phyloP scores from a whole-genome alignment of 1,140 invertebrate genomes.

The Cydia strobilella region DNA sequence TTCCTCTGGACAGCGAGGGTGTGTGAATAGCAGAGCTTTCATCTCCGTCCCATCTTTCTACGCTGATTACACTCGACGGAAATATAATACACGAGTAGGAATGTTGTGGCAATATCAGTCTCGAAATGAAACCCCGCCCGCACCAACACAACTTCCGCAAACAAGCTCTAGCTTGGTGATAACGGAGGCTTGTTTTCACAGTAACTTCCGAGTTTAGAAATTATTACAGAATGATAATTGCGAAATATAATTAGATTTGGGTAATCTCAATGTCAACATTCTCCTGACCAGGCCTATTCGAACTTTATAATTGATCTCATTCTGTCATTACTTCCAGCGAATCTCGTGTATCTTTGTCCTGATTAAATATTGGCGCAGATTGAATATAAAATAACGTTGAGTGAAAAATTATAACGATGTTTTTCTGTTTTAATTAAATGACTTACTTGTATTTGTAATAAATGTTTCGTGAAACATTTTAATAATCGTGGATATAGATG shows the following conservation, averaged over 20 bases:
- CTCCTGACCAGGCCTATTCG: neutral
- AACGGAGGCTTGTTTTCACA: slow-evolving; percentile 15
- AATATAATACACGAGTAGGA: slow-evolving; percentile 30
- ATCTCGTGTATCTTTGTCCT: no score
- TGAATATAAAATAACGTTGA: no score
- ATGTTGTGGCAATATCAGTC: slow-evolving; percentile 43
- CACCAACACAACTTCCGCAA: slow-evolving; percentile 45
- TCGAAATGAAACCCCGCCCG: slow-evolving; percentile 47
- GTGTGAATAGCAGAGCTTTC: slow-evolving; percentile 31
- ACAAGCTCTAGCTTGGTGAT: slow-evolving; percentile 35
- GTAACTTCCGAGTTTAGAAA: slow-evolving; percentile 18
- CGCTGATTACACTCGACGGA: slow-evolving; percentile 27
- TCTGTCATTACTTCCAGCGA: no score
- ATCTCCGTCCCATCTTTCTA: slow-evolving; percentile 26
- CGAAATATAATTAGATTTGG: neutral
- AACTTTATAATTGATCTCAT: no score
- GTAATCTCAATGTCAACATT: neutral
- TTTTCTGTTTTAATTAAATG: no score
- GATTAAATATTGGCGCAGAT: no score
- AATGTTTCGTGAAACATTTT: neutral
- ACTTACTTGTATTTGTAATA: no score
- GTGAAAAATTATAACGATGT: no score
- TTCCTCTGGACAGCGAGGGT: slow-evolving; percentile 26
- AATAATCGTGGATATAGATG: slow-evolving; percentile 21
- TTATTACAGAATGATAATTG: slow-evolving; percentile 35